Base-by-base conservation (phyloP, 2,888 invertebrate species). In the Pomacea canaliculata region DNA sequence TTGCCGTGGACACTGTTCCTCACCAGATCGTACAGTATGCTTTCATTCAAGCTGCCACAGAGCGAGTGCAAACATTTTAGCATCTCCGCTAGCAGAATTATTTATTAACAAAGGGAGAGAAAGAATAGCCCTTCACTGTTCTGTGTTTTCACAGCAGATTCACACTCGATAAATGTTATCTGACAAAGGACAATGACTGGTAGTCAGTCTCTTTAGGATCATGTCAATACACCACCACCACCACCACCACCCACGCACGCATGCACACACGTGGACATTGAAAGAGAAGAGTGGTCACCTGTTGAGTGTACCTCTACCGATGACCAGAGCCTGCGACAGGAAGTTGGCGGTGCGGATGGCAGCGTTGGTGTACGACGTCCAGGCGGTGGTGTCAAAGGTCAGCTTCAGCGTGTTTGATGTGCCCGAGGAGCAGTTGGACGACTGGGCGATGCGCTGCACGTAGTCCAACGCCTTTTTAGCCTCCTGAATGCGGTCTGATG, bases 291-390 rank as follows among this genome's bases (percentile, higher is more conserved):
- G 1, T 56, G 27, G 37, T 60, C n/a, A 65, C 65, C 78, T 56
- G 70, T 84, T 77, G 63, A 85, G 73, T 1, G 76, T 78, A 3
- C 81, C 82, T 70, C 79, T 73, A 51, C 83, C 80, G 23, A 77
- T 46, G 23, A 78, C 78, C 8, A 87, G 69, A 5, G 85, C 79
- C 70, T 85, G 78, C n/a, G 85, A 84, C 19, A 88, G 82, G 13
- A 86, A 80, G 79, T 88, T 89, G n/a, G 88, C 85, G n/a, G 87
- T 88, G 68, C 84, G 82, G 70, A 87, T 82, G 9, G 88, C 88
- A 12, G 88, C 86, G 27, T 83, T 82, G 7, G 88, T 85, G 73
- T 85, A 86, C 9, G 72, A 72, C 27, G 79, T 79, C 89, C 88
- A 88, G 1, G 79, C 82, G 2, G 79, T 73, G 51, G 85, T 84